A percentile compares a stretch with the other conserved stretches of the same genome.
These are phyloP conservation scores for Pristionchus japonicus DNA, from an alignment of 2,888 invertebrate genomes.

Conservation along the genomic window DNA sequence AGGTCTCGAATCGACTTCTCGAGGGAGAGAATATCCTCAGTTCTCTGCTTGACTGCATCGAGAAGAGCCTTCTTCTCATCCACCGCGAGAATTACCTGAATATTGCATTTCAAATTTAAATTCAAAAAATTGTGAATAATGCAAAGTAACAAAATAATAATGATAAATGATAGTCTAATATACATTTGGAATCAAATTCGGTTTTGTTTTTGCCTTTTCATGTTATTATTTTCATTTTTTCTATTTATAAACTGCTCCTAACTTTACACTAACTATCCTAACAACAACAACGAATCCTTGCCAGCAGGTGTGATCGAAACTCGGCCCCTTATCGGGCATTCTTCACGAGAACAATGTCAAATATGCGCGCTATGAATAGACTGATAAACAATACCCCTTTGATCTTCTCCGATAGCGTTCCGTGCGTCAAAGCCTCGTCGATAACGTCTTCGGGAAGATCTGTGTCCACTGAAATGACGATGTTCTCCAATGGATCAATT, in stretches of 20 bases:
- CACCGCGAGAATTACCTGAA: constrained; percentile 27
- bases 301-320: not conserved
- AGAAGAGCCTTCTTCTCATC: constrained; percentile 35
- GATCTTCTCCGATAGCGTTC: not conserved
- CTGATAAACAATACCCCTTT: constrained; percentile 28
- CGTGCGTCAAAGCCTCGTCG: not conserved
- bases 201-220: too few relatives aligned
- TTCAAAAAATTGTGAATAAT: not conserved
- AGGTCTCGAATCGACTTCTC: constrained; percentile 39
- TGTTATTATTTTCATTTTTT: too few relatives aligned
- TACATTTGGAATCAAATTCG: too few relatives aligned
- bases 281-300: not conserved
- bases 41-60: constrained; percentile 29
- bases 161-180: too few relatives aligned
- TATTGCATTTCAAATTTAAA: not conserved
- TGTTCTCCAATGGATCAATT: too few relatives aligned
- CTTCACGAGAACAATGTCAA: not conserved
- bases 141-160: not conserved
- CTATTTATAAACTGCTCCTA: too few relatives aligned
- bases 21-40: not conserved
- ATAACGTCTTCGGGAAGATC: constrained; percentile 38
- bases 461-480: not conserved
- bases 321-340: not conserved
- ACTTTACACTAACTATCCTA: not conserved
- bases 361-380: not conserved